Evolutionary conservation across 2,888 invertebrate genomes (phyloP), one percentile per base, ranked within the genome.

Genomic region (Taphrorychus bicolor): DNA sequence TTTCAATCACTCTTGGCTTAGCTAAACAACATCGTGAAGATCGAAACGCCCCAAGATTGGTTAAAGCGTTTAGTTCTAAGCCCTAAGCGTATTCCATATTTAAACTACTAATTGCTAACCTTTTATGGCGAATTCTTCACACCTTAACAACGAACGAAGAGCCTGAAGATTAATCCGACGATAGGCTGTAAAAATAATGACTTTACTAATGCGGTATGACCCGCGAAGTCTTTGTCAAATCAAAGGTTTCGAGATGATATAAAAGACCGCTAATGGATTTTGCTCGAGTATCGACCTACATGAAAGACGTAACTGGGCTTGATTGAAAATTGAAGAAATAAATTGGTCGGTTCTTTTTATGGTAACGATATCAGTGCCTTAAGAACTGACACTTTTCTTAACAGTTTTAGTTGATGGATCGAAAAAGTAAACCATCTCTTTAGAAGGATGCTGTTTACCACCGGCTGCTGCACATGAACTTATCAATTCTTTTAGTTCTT

Each of bases 21-120:
- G n/a, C n/a, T n/a, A n/a, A n/a, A n/a, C n/a, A n/a, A n/a, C n/a
- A n/a, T n/a, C n/a, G n/a, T 32, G 32, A 32, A 32, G 60, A 60
- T 56, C 60, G 60, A n/a, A 54, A 56, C 49, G 60, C 66, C 60
- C 14, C 32, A 42, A 66, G 66, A 41, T 32, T n/a, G 16, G 22
- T 16, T 45, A 41, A 40, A 14, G 45, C 32, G 59, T 65, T 59
- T 59, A 54, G 41, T 63, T 65, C 59, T 59, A 59, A 65, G 45
- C 54, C 59, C 59, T 59, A 45, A 59, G 48, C 59, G 23, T 45
- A 66, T 56, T 54, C 66, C 66, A 56, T 66, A 66, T 60, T 66
- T 66, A 57, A 66, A 56, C 59, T 51, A 66, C 60, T 60, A 66
- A 66, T 66, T 66, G 66, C 45, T 56, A 22, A 11, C 66, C 66